phyloP scores from a whole-genome alignment of 2,113 vertebrate genomes.

The Hippocampus zosterae region DNA sequence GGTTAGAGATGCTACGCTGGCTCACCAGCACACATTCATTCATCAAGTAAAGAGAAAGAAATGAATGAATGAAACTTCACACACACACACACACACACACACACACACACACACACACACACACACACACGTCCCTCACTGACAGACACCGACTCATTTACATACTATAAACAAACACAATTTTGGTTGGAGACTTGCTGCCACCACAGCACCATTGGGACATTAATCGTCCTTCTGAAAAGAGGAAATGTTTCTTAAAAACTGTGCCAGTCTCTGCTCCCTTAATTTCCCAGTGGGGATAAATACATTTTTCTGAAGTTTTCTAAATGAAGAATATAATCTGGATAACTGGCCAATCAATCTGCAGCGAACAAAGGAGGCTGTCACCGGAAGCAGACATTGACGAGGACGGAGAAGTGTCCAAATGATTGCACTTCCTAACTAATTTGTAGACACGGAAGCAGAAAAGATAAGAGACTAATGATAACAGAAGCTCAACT shows the following conservation, averaged over 20 bases:
- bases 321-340: too few relatives aligned
- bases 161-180: constrained; percentile 29
- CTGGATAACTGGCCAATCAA: constrained; percentile 30
- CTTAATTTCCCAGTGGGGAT: too few relatives aligned
- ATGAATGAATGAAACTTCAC: constrained; percentile 14
- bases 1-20: constrained; percentile 13
- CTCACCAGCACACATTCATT: neutral
- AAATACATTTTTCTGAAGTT: too few relatives aligned
- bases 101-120: too few relatives aligned
- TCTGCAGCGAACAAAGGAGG: constrained; percentile 36
- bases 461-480: constrained; percentile 7
- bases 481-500: constrained; percentile 11
- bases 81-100: too few relatives aligned
- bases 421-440: constrained; percentile 8
- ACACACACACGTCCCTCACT: too few relatives aligned
- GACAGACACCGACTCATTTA: constrained; percentile 22
- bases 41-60: constrained; percentile 4
- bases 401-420: constrained; percentile 35
- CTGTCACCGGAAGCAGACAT: constrained; percentile 41
- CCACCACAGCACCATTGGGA: constrained; percentile 16
- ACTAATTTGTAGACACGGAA: constrained; percentile 10
- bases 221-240: too few relatives aligned
- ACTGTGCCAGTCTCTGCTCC: too few relatives aligned
- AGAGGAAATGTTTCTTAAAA: too few relatives aligned
- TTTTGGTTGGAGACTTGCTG: constrained; percentile 8